phyloP scores from a whole-genome alignment of 2,113 vertebrate species.

The Dendrocopos noguchii region DNA sequence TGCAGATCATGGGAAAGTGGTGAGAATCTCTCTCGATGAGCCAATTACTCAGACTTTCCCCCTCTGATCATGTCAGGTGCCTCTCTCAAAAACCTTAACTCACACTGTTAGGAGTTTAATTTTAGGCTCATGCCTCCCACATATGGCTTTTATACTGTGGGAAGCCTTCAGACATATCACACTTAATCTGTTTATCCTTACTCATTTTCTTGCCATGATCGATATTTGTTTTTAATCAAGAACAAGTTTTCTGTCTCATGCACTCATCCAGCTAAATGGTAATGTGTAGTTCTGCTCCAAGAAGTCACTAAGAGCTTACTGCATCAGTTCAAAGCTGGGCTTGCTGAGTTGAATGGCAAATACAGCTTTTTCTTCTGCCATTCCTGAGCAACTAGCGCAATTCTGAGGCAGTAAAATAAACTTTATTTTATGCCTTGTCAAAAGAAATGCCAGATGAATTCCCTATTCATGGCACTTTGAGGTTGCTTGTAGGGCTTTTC shows the following conservation, averaged over 20 bases:
- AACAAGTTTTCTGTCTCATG: constrained; percentile 50
- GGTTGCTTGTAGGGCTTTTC: not conserved
- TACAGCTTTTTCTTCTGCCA: not conserved
- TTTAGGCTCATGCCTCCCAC: constrained; percentile 58
- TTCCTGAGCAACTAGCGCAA: not conserved
- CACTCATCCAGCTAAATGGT: not conserved
- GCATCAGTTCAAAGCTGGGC: not conserved
- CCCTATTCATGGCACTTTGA: not conserved
- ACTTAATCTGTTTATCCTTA: constrained; percentile 66
- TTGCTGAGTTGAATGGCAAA: not conserved
- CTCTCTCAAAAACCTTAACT: constrained; percentile 47
- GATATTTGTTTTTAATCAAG: constrained; percentile 70
- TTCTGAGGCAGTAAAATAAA: not conserved
- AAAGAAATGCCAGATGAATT: not conserved
- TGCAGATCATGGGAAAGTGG: constrained; percentile 49
- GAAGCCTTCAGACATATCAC: constrained; percentile 64
- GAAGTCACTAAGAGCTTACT: not conserved
- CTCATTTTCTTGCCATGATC: constrained; percentile 54
- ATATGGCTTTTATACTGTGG: constrained; percentile 68
- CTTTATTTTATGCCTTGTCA: not conserved
- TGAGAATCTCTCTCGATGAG: not conserved
- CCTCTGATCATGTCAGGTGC: constrained; percentile 51
- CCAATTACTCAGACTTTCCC: constrained; percentile 50
- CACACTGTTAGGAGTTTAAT: constrained; percentile 54
- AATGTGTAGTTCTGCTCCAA: constrained; percentile 11